Evolutionary conservation across 2,888 invertebrate species (phyloP), one percentile per base, ranked within the genome.

Genomic region (Dascillus cervinus): DNA sequence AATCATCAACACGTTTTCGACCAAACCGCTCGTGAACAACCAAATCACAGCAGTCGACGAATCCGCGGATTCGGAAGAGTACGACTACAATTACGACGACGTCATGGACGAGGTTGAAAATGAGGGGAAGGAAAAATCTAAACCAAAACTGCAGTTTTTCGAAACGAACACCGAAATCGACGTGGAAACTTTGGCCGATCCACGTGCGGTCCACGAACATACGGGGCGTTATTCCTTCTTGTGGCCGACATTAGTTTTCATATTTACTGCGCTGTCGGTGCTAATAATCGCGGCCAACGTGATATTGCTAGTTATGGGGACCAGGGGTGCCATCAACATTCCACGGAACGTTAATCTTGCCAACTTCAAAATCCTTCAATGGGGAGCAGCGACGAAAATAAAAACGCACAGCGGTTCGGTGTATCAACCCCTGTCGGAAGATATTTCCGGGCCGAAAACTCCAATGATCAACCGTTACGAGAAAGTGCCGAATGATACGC

Each of bases 361-460:
- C 3, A 49, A 59, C 22, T 46, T 63, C 24, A 62, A 58, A 37
- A 60, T 63, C 27, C 56, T 58, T 11, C 44, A 54, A 14, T 64
- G 62, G 62, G 49, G 53, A 13, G 44, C 48, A 2, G 50, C 46
- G 2, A 46, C 47, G 10, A 69, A 69, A 39, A 68, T 72, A 22
- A 80, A 78, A 67, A 80, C 78, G 53, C 79, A 81, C 58, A 79
- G 79, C 48, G 80, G 80, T 2, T 71, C 84, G 37, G 81, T 86
- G 11, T 86, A 85, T 64, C 81, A 82, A 54, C 83, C 82, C 44
- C 66, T 86, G 31, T 82, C 83, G 6, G 85, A 85, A 60, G 85
- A 86, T 47, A 73, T 21, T n/a, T 13, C 15, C 5, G 37, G 29
- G 2, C 11, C 31, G 10, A 23, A 6, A 6, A 29, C 26, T 5